Evolutionary conservation across 2,113 vertebrate species (phyloP).

Genomic region (Misgurnus mizolepis): DNA sequence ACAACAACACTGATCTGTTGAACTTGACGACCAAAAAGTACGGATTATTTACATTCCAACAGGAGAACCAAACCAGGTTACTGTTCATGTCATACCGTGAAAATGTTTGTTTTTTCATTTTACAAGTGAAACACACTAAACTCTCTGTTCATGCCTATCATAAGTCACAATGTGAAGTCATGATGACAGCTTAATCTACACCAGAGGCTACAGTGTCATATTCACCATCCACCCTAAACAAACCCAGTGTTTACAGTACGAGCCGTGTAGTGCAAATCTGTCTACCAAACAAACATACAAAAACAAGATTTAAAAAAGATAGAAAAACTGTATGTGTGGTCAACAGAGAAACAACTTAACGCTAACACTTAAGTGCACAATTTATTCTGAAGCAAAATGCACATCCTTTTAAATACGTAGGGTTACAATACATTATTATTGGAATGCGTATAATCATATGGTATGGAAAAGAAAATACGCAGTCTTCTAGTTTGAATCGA

Average conservation of each 20-base stretch:
- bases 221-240: constrained; percentile 25
- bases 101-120: not conserved
- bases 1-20: constrained; percentile 55
- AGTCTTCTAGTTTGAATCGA: not conserved
- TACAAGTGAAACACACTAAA: not conserved
- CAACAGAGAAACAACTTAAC: not conserved
- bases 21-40: constrained; percentile 12
- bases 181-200: constrained; percentile 29
- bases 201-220: constrained; percentile 19
- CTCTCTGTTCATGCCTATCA: constrained; percentile 2
- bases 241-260: constrained; percentile 24
- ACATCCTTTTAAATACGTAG: not conserved
- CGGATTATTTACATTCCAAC: constrained; percentile 21
- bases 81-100: not conserved
- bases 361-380: not conserved
- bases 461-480: not conserved
- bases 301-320: not conserved
- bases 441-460: not conserved
- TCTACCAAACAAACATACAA: constrained; percentile 13
- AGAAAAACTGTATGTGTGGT: not conserved
- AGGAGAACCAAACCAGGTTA: not conserved
- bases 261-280: not conserved
- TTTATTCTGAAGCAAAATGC: not conserved
- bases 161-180: constrained; percentile 17
- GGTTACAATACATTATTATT: constrained; percentile 18